A percentile compares a stretch with the other conserved stretches of the same genome.
Evolutionary conservation across 2,797 vertebrate genomes (phyloP).

Genomic region (Gastrophryne carolinensis): DNA sequence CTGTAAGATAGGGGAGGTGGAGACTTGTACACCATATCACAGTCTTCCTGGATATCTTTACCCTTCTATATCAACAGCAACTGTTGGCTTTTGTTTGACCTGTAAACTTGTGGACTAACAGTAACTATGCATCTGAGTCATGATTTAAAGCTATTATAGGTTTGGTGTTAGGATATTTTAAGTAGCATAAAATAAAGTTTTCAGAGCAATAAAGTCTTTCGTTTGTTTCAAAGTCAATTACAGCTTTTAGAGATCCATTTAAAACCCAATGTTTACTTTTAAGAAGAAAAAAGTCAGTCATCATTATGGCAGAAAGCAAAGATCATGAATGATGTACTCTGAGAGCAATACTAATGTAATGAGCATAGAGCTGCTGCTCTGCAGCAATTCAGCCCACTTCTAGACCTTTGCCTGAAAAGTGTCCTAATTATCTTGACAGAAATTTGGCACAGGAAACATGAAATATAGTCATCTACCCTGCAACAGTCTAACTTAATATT

Average conservation of each 20-base stretch:
- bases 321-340: conserved; percentile 42
- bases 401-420: conserved; percentile 51
- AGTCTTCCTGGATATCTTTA: too few species aligned
- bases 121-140: too few species aligned
- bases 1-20: too few species aligned
- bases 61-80: too few species aligned
- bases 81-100: too few species aligned
- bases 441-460: conserved; percentile 31
- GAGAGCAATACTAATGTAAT: conserved; percentile 40
- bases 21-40: too few species aligned
- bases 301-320: conserved; percentile 34
- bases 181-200: background rate
- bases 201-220: background rate
- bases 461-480: conserved; percentile 41
- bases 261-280: conserved; percentile 30
- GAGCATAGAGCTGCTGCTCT: conserved; percentile 39
- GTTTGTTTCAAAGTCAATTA: background rate
- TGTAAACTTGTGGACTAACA: too few species aligned
- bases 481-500: conserved; percentile 34
- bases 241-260: conserved; percentile 17
- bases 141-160: background rate
- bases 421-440: conserved; percentile 52
- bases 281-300: conserved; percentile 30
- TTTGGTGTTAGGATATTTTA: background rate
- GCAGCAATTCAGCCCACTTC: conserved; percentile 45